Base-by-base conservation (phyloP, 1,140 invertebrate genomes). In the Drosophila parvula region DNA sequence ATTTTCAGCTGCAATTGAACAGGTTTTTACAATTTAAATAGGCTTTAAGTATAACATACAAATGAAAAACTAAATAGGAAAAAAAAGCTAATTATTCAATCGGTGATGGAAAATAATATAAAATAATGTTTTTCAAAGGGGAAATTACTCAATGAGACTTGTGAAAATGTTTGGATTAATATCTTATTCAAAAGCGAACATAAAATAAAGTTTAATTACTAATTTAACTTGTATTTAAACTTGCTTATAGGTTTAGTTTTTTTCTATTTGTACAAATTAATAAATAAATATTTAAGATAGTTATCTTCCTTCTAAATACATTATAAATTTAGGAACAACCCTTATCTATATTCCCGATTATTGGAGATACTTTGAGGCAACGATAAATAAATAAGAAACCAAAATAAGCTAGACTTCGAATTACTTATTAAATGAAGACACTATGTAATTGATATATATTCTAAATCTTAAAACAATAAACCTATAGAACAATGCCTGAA, bases 61-160 rank as follows among this genome's bases (percentile, higher is more conserved):
- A 36, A 53, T 53, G 30, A 12, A 5, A 51, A 53, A 40, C 6
- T 6, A 40, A 40, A 36, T 7, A 36, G 16, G 3, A 34, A 18
- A 51, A 36, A 51, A 30, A 1, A 10, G 50, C 50, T 53, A 53
- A 53, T 53, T 53, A 53, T 36, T 18, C 3, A 1, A 5, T n/a
- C 16, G 16, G 4, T 44, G 11, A 16, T 44, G 18, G 16, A 44
- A 22, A 44, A 44, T 44, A 10, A 44, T 11, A n/a, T 18, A 18
- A 51, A 51, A 51, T 34, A 48, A 16, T 32, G 30, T 11, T 28
- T 14, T 40, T 40, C n/a, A 0, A 2, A 11, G 0, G 2, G n/a
- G 8, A 18, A 51, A 51, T 7, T 4, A 18, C 27, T 34, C 11
- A 51, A 51, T 51, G 48, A 34, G 18, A 51, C 28, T 34, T 45